Conservation (phyloP, 2,797 vertebrate genomes). For the Tachyglossus aculeatus region DNA sequence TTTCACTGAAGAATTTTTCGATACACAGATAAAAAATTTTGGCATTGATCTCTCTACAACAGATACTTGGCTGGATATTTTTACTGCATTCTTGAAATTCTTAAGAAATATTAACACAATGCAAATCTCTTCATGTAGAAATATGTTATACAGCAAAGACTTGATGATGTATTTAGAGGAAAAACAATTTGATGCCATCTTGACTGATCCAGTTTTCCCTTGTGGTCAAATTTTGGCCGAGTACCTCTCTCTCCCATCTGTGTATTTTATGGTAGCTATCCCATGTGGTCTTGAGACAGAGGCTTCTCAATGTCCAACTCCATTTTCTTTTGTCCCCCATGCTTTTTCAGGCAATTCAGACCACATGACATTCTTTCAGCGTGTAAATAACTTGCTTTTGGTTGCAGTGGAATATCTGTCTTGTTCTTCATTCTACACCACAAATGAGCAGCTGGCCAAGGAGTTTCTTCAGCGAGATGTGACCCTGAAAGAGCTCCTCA, state of each 20-base stretch:
- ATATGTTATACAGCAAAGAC: constrained; percentile 68
- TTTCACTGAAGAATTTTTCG: constrained; percentile 39
- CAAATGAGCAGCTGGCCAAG: constrained; percentile 51
- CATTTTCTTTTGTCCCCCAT: constrained; percentile 72
- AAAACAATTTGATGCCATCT: constrained; percentile 67
- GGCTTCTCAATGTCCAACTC: constrained; percentile 68
- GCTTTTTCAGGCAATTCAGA: constrained; percentile 68
- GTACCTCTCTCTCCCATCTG: constrained; percentile 44
- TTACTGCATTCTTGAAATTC: not conserved
- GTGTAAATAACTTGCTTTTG: constrained; percentile 72
- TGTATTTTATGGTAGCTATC: constrained; percentile 66
- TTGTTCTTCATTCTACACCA: constrained; percentile 57
- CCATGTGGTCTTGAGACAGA: constrained; percentile 51
- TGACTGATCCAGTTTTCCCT: constrained; percentile 73
- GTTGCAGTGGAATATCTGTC: constrained; percentile 47
- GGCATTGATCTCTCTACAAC: not conserved
- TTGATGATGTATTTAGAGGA: not conserved
- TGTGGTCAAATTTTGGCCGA: constrained; percentile 59
- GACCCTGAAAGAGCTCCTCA: constrained; percentile 57
- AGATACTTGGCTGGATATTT: constrained; percentile 50
- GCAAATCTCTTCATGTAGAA: constrained; percentile 65
- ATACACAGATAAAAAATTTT: not conserved
- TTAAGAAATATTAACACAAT: not conserved
- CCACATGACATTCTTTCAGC: constrained; percentile 71
- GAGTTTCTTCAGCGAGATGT: constrained; percentile 62